Percentiles rank a stretch among this genome's conserved stretches.
Evolutionary conservation across 2,113 vertebrate species (phyloP).

Genomic region (Coreoperca whiteheadi): DNA sequence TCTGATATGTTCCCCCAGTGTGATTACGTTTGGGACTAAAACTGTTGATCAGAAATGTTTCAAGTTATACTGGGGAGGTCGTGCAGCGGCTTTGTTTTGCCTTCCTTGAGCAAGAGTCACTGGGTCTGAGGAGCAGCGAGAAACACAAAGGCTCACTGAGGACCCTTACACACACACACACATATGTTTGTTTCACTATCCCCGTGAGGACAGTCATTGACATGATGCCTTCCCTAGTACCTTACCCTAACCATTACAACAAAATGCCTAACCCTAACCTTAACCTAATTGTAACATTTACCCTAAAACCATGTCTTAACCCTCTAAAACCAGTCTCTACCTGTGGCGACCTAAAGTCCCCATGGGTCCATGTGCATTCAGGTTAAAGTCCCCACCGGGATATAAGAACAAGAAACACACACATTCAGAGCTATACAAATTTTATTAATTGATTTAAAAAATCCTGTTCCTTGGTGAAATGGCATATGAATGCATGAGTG

Average conservation of each 20-base stretch:
- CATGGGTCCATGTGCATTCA: too few species aligned
- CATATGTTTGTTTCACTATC: too few species aligned
- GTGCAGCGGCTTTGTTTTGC: constrained; percentile 7
- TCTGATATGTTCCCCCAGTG: constrained; percentile 1
- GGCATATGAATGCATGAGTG: constrained; percentile 32
- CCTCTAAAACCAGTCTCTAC: too few species aligned
- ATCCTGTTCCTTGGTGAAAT: constrained; percentile 33
- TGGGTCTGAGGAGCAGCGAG: neutral
- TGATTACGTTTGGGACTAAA: neutral
- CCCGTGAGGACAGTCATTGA: too few species aligned
- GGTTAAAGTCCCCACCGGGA: too few species aligned
- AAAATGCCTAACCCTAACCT: too few species aligned
- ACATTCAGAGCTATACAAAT: neutral
- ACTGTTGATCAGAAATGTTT: constrained; percentile 9
- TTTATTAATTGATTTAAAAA: constrained; percentile 29
- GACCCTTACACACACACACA: neutral
- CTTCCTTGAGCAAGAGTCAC: neutral
- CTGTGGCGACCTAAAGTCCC: too few species aligned
- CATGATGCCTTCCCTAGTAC: too few species aligned
- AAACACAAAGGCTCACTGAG: neutral
- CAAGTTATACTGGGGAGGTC: neutral
- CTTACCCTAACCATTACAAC: too few species aligned
- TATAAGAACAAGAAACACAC: neutral
- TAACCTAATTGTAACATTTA: too few species aligned
- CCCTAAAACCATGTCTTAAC: too few species aligned